Conservation (phyloP, 1,140 invertebrate species). For the honey bee (Apis mellifera) region DNA sequence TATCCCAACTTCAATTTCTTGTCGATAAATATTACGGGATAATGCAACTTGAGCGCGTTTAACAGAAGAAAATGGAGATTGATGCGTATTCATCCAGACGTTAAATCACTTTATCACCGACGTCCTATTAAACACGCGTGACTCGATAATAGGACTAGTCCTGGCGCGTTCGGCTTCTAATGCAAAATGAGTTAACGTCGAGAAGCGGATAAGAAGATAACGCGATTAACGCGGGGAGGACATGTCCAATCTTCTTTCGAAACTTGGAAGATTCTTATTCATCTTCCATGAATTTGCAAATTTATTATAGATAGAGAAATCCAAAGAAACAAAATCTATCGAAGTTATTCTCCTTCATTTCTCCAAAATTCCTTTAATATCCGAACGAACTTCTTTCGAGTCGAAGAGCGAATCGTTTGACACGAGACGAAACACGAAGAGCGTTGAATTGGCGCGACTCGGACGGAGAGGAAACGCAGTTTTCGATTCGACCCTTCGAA, state of each 20-base stretch:
- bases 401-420: too few species aligned
- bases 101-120: constrained; percentile 28
- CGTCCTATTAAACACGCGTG: constrained; percentile 44
- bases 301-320: neutral
- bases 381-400: too few species aligned
- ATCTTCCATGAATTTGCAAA: constrained; percentile 5
- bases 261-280: constrained; percentile 4
- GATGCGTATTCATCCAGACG: neutral
- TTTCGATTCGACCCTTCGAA: constrained; percentile 29
- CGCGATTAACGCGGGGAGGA: constrained; percentile 57
- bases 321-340: too few species aligned
- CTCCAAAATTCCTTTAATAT: too few species aligned
- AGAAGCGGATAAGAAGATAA: constrained; percentile 61
- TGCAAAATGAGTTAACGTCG: constrained; percentile 62
- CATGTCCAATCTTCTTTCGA: constrained; percentile 36
- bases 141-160: constrained; percentile 55
- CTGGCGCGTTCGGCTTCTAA: constrained; percentile 43
- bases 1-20: neutral
- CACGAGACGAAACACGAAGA: too few species aligned
- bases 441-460: neutral
- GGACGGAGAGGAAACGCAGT: neutral
- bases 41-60: neutral
- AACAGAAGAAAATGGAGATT: neutral
- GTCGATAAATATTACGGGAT: neutral
- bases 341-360: too few species aligned